These are phyloP conservation scores for Dryococelus australis DNA, from an alignment of 2,888 invertebrate genomes.

Conservation along the genomic window DNA sequence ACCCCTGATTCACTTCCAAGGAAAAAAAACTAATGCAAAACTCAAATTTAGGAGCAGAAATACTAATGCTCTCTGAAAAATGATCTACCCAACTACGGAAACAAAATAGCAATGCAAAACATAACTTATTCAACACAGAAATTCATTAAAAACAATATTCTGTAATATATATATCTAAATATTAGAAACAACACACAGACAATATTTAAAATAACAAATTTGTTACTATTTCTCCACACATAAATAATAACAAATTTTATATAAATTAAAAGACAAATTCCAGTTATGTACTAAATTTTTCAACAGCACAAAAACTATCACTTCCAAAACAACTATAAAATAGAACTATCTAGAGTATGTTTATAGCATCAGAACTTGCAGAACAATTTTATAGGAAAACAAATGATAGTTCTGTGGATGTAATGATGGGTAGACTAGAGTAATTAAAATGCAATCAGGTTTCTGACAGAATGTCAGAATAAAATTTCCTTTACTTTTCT, in stretches of 20 bases:
- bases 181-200: background rate
- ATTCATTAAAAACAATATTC: background rate
- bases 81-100: background rate
- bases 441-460: no score
- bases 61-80: background rate
- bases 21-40: background rate
- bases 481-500: no score
- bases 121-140: background rate
- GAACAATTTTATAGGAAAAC: no score
- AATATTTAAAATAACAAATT: background rate
- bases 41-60: background rate
- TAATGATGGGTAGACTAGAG: no score
- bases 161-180: background rate
- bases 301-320: no score
- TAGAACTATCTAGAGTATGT: no score
- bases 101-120: background rate
- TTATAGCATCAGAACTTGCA: no score
- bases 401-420: no score
- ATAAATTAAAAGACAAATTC: background rate
- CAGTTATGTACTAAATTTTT: no score
- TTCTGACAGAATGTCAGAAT: no score
- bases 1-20: constrained; percentile 9
- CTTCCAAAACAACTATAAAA: no score
- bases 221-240: background rate
- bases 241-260: background rate